Percentiles rank a stretch among this genome's conserved stretches.
These are phyloP conservation scores for Carcharodon carcharias DNA, from an alignment of 2,797 vertebrate species.

Conservation along the genomic window DNA sequence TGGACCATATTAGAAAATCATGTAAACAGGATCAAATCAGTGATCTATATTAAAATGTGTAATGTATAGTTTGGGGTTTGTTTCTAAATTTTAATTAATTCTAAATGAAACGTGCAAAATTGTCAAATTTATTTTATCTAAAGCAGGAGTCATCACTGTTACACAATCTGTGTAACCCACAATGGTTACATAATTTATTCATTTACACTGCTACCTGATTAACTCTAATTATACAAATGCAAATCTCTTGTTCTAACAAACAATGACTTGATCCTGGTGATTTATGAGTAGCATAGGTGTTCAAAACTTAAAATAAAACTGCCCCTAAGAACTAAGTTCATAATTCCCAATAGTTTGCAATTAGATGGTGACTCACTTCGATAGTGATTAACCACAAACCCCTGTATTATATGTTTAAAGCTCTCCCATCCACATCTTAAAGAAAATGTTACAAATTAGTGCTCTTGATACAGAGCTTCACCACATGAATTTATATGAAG, in stretches of 20 bases:
- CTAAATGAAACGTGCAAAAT: neutral
- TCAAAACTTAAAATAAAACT: neutral
- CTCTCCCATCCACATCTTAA: neutral
- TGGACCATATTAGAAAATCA: neutral
- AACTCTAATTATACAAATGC: neutral
- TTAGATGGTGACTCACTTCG: neutral
- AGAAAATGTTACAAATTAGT: neutral
- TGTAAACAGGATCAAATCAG: neutral
- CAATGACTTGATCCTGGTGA: neutral
- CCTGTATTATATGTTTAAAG: neutral
- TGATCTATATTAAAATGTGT: too few species aligned
- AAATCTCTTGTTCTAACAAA: neutral
- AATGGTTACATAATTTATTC: neutral
- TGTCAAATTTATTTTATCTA: neutral
- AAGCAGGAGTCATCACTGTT: neutral
- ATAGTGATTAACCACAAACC: neutral
- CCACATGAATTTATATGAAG: neutral
- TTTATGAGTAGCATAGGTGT: neutral
- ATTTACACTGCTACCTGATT: neutral
- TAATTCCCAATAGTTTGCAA: neutral
- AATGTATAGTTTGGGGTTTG: too few species aligned
- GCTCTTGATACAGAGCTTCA: neutral
- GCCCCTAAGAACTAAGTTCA: neutral
- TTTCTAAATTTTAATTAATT: neutral
- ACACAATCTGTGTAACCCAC: neutral